Base-by-base conservation (phyloP, 2,113 vertebrate genomes). In the Oplegnathus fasciatus region DNA sequence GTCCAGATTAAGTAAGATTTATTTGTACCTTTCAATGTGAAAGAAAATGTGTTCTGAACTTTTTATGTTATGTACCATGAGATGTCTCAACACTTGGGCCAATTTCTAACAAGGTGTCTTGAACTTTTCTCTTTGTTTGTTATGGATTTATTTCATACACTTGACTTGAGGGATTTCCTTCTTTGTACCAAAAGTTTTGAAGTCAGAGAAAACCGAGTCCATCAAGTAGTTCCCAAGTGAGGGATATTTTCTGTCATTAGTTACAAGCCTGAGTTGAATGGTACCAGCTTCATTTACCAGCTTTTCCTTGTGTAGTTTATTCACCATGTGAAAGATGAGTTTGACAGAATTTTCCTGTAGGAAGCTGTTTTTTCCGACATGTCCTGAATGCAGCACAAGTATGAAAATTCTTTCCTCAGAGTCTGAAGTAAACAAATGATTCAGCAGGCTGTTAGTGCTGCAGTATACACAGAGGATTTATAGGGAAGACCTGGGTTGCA, bases 341-440 rank as follows among this genome's bases (percentile, higher is more conserved):
- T 64, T 7, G 11, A 40, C 20, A 48, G 22, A 65, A 20, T 54
- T 81, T n/a, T 60, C 6, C 57, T 34, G 18, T 28, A 9, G 13
- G 40, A 48, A 14, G 8, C 32, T 22, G 17, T 24, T 82, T 44
- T 76, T 58, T 48, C 69, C 62, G 20, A 60, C 24, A 3, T 58
- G 10, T 34, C 48, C 11, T 83, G 54, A 91, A 90, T 9, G 67
- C 82, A 87, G 55, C 82, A 76, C 65, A 44, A 57, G 73, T 6
- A 37, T 55, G 10, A 74, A 71, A 67, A 71, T 87, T 65, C 61
- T 86, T 84, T 61, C 82, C 64, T 70, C 11, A 0, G 24, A 82
- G 66, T 34, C 37, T 77, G 71, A 86, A 50, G 70, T 83, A 87
- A 91, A 90, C 78, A 79, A 68, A 89, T 85, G 83, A 87, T 80